These are phyloP conservation scores for Cistogaster globosa DNA, from an alignment of 2,888 invertebrate genomes.

Conservation along the genomic window DNA sequence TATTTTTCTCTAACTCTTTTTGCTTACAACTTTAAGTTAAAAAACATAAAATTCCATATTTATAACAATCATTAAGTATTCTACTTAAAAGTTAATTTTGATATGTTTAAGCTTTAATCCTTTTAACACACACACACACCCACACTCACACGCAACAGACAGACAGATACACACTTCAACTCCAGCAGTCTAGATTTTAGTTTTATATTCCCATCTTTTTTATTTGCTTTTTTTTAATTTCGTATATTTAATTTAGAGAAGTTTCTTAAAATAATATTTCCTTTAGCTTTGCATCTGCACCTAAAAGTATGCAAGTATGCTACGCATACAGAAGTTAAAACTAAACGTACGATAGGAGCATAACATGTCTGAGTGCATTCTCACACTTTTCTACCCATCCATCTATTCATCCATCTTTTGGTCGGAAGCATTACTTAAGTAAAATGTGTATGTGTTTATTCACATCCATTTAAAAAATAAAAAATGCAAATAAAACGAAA, in stretches of 20 bases:
- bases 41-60: slow-evolving; percentile 50
- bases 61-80: slow-evolving; percentile 59
- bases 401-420: neutral
- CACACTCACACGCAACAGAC: neutral
- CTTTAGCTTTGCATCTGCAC: slow-evolving; percentile 15
- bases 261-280: slow-evolving; percentile 59
- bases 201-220: slow-evolving; percentile 23
- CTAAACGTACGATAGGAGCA: neutral
- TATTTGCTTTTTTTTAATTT: slow-evolving; percentile 9
- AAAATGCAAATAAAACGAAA: neutral
- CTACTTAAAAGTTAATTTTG: slow-evolving; percentile 66
- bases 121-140: slow-evolving; percentile 14
- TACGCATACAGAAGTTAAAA: slow-evolving; percentile 30
- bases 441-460: neutral
- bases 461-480: slow-evolving; percentile 22
- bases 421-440: neutral
- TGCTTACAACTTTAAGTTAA: slow-evolving; percentile 16
- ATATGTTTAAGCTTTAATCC: slow-evolving; percentile 61
- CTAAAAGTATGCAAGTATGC: slow-evolving; percentile 33
- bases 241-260: slow-evolving; percentile 42
- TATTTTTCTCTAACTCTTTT: slow-evolving; percentile 18
- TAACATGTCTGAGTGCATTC: neutral
- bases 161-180: slow-evolving; percentile 29
- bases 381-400: neutral
- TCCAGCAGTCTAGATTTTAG: slow-evolving; percentile 37